Conservation (phyloP, 1,140 invertebrate genomes). For the Drosophila mayri region DNA sequence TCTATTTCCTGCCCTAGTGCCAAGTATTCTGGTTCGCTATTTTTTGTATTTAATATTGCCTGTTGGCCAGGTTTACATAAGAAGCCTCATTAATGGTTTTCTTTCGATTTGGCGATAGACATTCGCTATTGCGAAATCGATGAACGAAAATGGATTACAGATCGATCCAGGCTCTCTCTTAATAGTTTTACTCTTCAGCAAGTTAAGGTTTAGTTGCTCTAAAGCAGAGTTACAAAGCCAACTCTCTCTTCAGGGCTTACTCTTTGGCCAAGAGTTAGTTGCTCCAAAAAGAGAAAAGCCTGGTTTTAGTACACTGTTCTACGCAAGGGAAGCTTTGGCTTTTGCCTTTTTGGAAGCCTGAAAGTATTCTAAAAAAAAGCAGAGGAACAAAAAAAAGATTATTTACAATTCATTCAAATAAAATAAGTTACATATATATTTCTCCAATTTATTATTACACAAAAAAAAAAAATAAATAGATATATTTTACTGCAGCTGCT, state of each 20-base stretch:
- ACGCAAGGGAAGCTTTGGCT: not conserved
- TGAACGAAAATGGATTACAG: slow-evolving; percentile 10
- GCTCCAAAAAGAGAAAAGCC: not conserved
- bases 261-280: not conserved
- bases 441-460: too few relatives aligned
- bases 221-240: too few relatives aligned
- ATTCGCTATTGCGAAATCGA: slow-evolving; percentile 37
- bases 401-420: not conserved
- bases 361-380: slow-evolving; percentile 8
- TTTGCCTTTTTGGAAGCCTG: not conserved
- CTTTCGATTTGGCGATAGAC: slow-evolving; percentile 6
- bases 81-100: slow-evolving; percentile 4
- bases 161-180: not conserved
- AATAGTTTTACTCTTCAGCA: not conserved
- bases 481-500: slow-evolving; percentile 54
- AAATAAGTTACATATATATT: not conserved
- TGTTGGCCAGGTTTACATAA: slow-evolving; percentile 41
- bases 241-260: too few relatives aligned
- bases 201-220: too few relatives aligned
- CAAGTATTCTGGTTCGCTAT: slow-evolving; percentile 33
- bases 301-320: slow-evolving; percentile 4
- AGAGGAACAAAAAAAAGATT: not conserved
- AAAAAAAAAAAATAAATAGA: slow-evolving; percentile 1
- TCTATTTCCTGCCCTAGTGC: slow-evolving; percentile 50
- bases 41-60: not conserved